Conservation (phyloP, 2,113 vertebrate genomes). For the Oophaga pumilio region DNA sequence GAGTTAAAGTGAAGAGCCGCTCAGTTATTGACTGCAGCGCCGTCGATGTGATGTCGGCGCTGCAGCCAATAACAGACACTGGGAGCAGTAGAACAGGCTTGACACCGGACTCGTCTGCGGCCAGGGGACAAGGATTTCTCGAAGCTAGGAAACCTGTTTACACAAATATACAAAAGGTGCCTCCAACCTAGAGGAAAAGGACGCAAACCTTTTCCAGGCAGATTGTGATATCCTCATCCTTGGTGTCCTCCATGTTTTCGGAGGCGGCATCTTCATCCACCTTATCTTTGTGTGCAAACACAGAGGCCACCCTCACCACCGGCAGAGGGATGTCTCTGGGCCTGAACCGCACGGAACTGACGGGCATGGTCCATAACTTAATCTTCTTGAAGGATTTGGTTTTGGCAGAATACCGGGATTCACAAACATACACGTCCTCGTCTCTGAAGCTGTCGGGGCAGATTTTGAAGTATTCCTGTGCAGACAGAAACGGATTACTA, state of each 20-base stretch:
- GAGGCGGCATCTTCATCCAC: slow-evolving; percentile 83
- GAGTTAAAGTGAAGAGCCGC: too few relatives aligned
- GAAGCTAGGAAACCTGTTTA: too few relatives aligned
- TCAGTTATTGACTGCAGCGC: too few relatives aligned
- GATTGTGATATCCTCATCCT: slow-evolving; percentile 72
- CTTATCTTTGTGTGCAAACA: slow-evolving; percentile 89
- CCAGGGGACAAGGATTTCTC: too few relatives aligned
- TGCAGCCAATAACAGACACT: too few relatives aligned
- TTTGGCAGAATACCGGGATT: slow-evolving; percentile 97
- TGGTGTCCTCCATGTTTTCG: slow-evolving; percentile 82
- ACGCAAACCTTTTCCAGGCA: slow-evolving; percentile 76
- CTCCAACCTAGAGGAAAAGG: neutral
- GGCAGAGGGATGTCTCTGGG: slow-evolving; percentile 90
- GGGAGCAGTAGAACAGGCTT: too few relatives aligned
- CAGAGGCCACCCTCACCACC: slow-evolving; percentile 95
- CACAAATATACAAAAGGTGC: too few relatives aligned
- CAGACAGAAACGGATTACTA: slow-evolving; percentile 36
- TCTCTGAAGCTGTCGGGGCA: slow-evolving; percentile 90
- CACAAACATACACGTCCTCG: slow-evolving; percentile 95
- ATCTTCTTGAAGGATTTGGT: slow-evolving; percentile 99
- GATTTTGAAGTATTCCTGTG: slow-evolving; percentile 95
- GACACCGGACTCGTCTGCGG: too few relatives aligned
- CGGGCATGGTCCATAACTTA: slow-evolving; percentile 97
- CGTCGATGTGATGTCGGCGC: too few relatives aligned
- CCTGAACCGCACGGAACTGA: slow-evolving; percentile 91